A percentile compares a stretch with the other conserved stretches of the same genome.
phyloP scores from a whole-genome alignment of 2,888 invertebrate species.

The Lepas anatifera region DNA sequence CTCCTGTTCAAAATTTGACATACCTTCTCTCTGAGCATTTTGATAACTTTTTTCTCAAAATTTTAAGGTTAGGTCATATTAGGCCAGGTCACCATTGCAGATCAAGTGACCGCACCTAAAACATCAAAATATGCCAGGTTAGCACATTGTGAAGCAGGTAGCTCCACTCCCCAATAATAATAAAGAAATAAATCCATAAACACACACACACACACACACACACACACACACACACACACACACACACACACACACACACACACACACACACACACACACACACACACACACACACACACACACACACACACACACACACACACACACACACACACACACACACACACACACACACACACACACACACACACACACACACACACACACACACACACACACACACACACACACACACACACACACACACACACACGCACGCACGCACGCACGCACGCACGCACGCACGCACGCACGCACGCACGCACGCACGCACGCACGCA shows the following conservation, averaged over 20 bases:
- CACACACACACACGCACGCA: neutral
- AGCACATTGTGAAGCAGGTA: too few species aligned
- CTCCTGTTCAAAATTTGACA: too few species aligned
- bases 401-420: neutral
- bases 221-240: neutral
- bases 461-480: neutral
- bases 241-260: neutral
- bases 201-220: neutral
- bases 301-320: slow-evolving; percentile 16
- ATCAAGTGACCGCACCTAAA: too few species aligned
- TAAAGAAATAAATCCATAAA: too few species aligned
- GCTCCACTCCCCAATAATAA: too few species aligned
- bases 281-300: slow-evolving; percentile 6
- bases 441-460: neutral
- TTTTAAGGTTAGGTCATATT: too few species aligned
- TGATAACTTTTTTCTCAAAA: too few species aligned
- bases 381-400: neutral
- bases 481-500: neutral
- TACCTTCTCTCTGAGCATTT: too few species aligned
- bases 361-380: slow-evolving; percentile 7
- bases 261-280: neutral
- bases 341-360: slow-evolving; percentile 8
- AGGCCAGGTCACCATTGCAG: too few species aligned
- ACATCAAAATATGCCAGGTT: too few species aligned
- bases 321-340: slow-evolving; percentile 16